These are phyloP conservation scores for Eclectus roratus DNA, from an alignment of 2,113 vertebrate species.

Conservation along the genomic window DNA sequence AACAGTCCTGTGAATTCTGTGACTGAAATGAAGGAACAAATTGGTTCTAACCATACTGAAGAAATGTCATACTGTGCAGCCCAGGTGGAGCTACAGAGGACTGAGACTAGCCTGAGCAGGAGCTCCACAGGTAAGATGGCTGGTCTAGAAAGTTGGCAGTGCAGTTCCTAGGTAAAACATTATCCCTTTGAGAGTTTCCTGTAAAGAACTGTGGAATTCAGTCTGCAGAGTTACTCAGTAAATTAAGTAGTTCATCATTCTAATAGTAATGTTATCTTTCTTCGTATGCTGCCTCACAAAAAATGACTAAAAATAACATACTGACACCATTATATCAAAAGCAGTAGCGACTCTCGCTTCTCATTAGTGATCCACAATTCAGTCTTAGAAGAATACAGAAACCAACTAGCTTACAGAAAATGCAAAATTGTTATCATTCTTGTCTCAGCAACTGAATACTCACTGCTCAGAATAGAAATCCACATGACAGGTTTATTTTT, in stretches of 20 bases:
- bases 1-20: neutral
- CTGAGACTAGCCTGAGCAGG: too few species aligned
- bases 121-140: neutral
- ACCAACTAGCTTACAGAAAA: neutral
- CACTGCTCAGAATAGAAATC: conserved; percentile 50
- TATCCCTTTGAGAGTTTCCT: neutral
- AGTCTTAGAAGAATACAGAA: conserved; percentile 16
- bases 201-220: neutral
- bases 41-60: neutral
- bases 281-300: neutral
- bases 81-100: neutral
- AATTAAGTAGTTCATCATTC: neutral
- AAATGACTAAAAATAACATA: conserved; percentile 26
- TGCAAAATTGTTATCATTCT: conserved; percentile 30
- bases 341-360: neutral
- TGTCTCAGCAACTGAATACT: conserved; percentile 52
- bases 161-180: neutral
- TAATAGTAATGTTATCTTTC: neutral
- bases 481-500: conserved; percentile 67
- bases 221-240: neutral
- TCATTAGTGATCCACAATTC: conserved; percentile 8
- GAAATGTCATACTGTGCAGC: neutral
- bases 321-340: conserved; percentile 49
- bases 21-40: neutral
- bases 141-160: rapidly evolving